phyloP scores from a whole-genome alignment of 2,113 vertebrate species.

The Perccottus glenii region DNA sequence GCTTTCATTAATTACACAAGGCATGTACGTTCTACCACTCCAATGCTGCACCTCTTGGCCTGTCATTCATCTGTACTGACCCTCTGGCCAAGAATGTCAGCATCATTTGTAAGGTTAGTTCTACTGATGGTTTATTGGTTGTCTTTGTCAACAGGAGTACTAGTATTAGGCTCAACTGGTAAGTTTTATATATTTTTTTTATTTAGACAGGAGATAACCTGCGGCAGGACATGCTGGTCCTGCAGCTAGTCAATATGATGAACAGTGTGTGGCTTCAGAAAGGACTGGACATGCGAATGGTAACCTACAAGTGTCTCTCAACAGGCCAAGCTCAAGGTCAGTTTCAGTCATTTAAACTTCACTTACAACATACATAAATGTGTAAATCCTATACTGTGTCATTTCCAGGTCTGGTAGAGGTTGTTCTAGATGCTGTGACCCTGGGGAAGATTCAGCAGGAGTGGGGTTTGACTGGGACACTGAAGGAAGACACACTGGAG shows the following conservation, averaged over 20 bases:
- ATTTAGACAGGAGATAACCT: constrained; percentile 90
- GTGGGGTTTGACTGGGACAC: constrained; percentile 87
- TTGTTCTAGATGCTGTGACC: constrained; percentile 93
- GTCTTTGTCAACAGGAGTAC: background rate
- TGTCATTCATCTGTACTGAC: constrained; percentile 90
- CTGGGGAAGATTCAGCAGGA: constrained; percentile 93
- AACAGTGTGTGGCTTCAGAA: constrained; percentile 92
- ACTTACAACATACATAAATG: background rate
- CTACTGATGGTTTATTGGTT: background rate
- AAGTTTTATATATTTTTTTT: background rate
- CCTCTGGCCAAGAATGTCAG: constrained; percentile 85
- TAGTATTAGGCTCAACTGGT: background rate
- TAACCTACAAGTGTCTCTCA: constrained; percentile 92
- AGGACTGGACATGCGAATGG: constrained; percentile 93
- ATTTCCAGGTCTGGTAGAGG: constrained; percentile 90
- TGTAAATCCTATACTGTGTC: background rate
- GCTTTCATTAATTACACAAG: constrained; percentile 61
- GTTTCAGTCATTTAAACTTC: constrained; percentile 13
- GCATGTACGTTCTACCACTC: constrained; percentile 93
- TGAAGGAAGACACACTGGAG: constrained; percentile 90
- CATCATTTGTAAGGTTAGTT: constrained; percentile 91
- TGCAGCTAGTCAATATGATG: constrained; percentile 94
- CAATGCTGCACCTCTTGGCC: constrained; percentile 88
- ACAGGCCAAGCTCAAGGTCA: constrained; percentile 86
- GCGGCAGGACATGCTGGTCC: constrained; percentile 95